Percentiles rank a stretch among this genome's conserved stretches.
Conservation (phyloP, 2,888 invertebrate species). For the Doris montereyensis region DNA sequence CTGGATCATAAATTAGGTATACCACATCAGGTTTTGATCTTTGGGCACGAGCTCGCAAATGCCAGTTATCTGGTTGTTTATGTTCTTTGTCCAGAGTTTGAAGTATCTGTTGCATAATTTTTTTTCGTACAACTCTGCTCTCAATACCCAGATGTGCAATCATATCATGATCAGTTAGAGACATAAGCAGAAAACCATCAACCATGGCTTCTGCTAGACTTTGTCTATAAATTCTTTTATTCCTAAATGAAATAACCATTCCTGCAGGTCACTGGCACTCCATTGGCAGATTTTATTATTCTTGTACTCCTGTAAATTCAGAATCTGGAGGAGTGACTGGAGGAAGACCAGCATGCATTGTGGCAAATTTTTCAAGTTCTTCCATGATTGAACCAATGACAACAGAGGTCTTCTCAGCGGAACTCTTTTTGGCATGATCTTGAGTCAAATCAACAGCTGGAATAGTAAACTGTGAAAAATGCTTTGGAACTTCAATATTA, state of each 20-base stretch:
- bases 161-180: constrained; percentile 70
- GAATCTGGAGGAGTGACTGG: constrained; percentile 57
- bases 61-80: constrained; percentile 68
- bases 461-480: constrained; percentile 53
- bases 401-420: constrained; percentile 69
- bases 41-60: constrained; percentile 67
- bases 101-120: constrained; percentile 70
- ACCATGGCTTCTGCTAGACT: constrained; percentile 70
- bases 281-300: constrained; percentile 69
- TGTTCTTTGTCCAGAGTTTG: constrained; percentile 68
- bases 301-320: constrained; percentile 68
- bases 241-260: constrained; percentile 70
- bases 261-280: constrained; percentile 68
- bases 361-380: constrained; percentile 66
- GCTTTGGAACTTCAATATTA: constrained; percentile 60
- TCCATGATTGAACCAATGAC: constrained; percentile 68
- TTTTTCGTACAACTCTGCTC: constrained; percentile 68
- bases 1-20: constrained; percentile 70
- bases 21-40: constrained; percentile 62
- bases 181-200: constrained; percentile 71
- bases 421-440: constrained; percentile 54
- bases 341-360: constrained; percentile 54
- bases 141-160: constrained; percentile 66
- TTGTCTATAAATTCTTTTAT: constrained; percentile 71
- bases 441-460: constrained; percentile 61